These are phyloP conservation scores for Leptura quadrifasciata DNA, from an alignment of 2,888 invertebrate genomes.

Conservation along the genomic window DNA sequence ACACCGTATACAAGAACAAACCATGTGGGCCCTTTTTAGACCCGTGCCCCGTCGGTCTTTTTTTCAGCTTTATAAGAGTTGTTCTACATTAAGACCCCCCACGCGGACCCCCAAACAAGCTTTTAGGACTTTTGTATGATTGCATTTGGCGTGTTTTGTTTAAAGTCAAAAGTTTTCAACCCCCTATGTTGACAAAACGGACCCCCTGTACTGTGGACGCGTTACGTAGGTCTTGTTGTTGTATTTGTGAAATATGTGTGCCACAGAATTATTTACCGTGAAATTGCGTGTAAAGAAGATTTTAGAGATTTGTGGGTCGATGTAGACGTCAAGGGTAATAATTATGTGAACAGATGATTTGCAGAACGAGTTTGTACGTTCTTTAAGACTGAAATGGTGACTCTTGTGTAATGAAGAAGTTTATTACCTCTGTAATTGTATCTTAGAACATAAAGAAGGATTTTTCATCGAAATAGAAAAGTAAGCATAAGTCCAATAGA, in stretches of 20 bases:
- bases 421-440: slow-evolving; percentile 5
- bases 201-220: slow-evolving; percentile 59
- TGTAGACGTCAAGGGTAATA: slow-evolving; percentile 56
- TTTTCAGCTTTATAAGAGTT: slow-evolving; percentile 29
- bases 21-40: slow-evolving; percentile 61
- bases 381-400: slow-evolving; percentile 8
- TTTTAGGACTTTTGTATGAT: slow-evolving; percentile 60
- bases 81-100: slow-evolving; percentile 59
- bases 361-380: slow-evolving; percentile 50
- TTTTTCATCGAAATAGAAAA: too few species aligned
- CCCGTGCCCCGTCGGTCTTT: slow-evolving; percentile 30
- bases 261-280: slow-evolving; percentile 65
- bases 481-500: too few species aligned
- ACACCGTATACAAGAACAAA: slow-evolving; percentile 58
- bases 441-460: not conserved
- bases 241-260: slow-evolving; percentile 62
- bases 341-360: slow-evolving; percentile 54
- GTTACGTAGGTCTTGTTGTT: slow-evolving; percentile 49
- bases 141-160: slow-evolving; percentile 63
- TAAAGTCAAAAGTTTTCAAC: slow-evolving; percentile 63
- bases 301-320: slow-evolving; percentile 51
- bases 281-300: slow-evolving; percentile 61
- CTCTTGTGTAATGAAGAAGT: not conserved
- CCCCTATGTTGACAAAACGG: slow-evolving; percentile 64
- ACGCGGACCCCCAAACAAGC: slow-evolving; percentile 64